Conservation (phyloP, 2,797 vertebrate genomes). For the Rachycentron canadum region DNA sequence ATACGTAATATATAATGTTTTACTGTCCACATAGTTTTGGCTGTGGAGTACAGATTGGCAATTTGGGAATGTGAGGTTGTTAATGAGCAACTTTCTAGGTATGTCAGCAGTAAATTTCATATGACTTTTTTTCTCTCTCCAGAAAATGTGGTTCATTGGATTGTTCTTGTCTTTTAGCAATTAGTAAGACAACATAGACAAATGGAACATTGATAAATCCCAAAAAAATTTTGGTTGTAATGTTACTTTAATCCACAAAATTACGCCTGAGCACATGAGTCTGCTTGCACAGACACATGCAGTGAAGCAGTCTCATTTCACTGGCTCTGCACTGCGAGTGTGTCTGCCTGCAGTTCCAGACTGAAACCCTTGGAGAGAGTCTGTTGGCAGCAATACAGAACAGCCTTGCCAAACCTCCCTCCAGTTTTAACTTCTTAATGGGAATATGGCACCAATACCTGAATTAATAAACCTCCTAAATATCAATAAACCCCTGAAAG, state of each 20-base stretch:
- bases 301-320: conserved; percentile 35
- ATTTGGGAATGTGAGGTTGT: background rate
- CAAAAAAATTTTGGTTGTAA: conserved; percentile 28
- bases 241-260: conserved; percentile 36
- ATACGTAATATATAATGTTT: background rate
- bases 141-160: background rate
- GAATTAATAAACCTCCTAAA: conserved; percentile 79
- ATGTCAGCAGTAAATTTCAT: background rate
- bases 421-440: conserved; percentile 76
- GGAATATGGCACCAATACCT: conserved; percentile 72
- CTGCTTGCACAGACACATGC: conserved; percentile 14
- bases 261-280: conserved; percentile 9
- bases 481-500: conserved; percentile 63
- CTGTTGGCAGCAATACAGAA: conserved; percentile 73
- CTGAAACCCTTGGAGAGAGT: conserved; percentile 71
- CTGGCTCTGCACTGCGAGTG: conserved; percentile 37
- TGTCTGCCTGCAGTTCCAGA: conserved; percentile 50
- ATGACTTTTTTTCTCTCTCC: background rate
- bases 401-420: conserved; percentile 73
- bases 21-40: background rate
- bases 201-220: conserved; percentile 23
- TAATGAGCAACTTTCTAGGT: background rate
- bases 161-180: background rate
- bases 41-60: background rate
- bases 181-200: conserved; percentile 12